Evolutionary conservation across 2,797 vertebrate genomes (phyloP), one percentile per base, ranked within the genome.

Genomic region (Lepus townsendii): DNA sequence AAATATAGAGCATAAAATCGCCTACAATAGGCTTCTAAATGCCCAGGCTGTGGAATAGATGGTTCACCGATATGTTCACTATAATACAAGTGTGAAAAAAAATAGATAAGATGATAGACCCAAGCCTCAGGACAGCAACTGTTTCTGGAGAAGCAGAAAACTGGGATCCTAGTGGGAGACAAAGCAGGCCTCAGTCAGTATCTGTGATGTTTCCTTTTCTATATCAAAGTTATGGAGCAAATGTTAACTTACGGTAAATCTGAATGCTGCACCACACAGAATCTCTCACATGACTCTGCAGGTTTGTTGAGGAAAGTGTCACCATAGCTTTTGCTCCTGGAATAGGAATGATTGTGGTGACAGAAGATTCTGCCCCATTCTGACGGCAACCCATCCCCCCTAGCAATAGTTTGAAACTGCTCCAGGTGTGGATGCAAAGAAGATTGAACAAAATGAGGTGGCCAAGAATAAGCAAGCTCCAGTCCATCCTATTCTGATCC

Each of bases 1-100:
- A 95, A 94, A 90, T 42, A n/a, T 73, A 85, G 47, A 91, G 9
- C 38, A n/a, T 72, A 66, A 92, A 90, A 68, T 7, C 17, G 22
- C 52, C 82, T 88, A 66, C 22, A 77, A 54, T 38, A 27, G 50
- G 5, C 52, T 71, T 94, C 80, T 88, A 88, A 78, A 76, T 27
- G 83, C 52, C 26, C 30, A 68, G 71, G 65, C 52, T 83, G n/a
- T 4, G 60, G 3, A 20, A 60, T 20, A 12, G 77, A 68, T 38
- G 66, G 5, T 50, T 92, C 66, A 76, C 32, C 38, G 78, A 60
- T 52, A 32, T 24, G 52, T 7, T 63, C 17, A 24, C 14, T 7
- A 50, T 24, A 62, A 22, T 73, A 38, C 83, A 90, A 38, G 5
- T 68, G 5, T 75, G 54, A 69, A 84, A n/a, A 66, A 32, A 42